Evolutionary conservation across 2,797 vertebrate species (phyloP), one percentile per base, ranked within the genome.

Genomic region (Hyperoplus lanceolatus): DNA sequence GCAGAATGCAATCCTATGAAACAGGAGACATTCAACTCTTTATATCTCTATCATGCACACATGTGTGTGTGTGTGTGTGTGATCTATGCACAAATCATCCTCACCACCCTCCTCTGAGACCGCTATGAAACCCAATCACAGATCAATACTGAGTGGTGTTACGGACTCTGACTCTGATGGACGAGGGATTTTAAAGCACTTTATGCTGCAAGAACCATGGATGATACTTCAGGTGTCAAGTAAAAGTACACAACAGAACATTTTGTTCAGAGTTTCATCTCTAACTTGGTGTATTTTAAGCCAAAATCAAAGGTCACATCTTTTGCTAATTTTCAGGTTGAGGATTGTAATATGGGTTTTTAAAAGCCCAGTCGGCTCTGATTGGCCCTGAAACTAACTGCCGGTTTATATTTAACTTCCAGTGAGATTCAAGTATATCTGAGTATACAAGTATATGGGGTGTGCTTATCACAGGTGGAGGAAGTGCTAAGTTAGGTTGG

Each of bases 71-170:
- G 36, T 43, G 43, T 21, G 12, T 53, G 49, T 16, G n/a, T 29
- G 29, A 29, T 29, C 29, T 29, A 29, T 29, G 29, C 29, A 29
- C 29, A 29, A 29, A 29, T 29, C 29, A 42, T 82, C 77, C 48
- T 71, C 29, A 59, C 8, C 75, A 66, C 70, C 46, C 63, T 86
- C 82, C 86, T 84, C 70, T 63, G 82, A 87, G 85, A 84, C 67
- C 4, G 66, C 85, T 54, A 84, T 90, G 90, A 92, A 93, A 94
- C 84, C 84, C 46, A 88, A 93, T 91, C 77, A 87, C 41, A 48
- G 83, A 93, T 94, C 92, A 87, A 93, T 93, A 90, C 6, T 71
- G 84, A 82, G 82, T 73, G 80, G 69, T 87, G 65, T 85, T 84
- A 67, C 77, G 46, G 56, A 41, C 57, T 87, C 59, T 38, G 66